A percentile compares a stretch with the other conserved stretches of the same genome.
Evolutionary conservation across 1,140 invertebrate genomes (phyloP).

Genomic region (Atta colombica): DNA sequence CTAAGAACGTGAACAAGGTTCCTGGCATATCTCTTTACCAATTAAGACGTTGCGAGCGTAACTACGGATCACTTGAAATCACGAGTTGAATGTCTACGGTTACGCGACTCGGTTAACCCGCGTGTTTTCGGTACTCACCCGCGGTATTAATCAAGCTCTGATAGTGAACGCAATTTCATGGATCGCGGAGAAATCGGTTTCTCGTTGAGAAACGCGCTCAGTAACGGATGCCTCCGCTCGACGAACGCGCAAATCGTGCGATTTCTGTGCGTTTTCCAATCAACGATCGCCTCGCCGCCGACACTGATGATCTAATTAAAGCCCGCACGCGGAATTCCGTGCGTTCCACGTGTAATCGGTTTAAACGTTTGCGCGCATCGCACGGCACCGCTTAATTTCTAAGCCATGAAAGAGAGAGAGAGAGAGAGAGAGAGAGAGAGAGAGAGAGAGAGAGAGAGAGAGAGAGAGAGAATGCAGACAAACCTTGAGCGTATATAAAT

Average conservation of each 20-base stretch:
- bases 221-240: constrained; percentile 25
- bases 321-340: constrained; percentile 63
- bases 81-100: background rate
- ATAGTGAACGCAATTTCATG: constrained; percentile 26
- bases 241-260: constrained; percentile 58
- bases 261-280: constrained; percentile 52
- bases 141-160: constrained; percentile 39
- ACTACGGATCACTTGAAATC: background rate
- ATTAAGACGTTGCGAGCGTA: background rate
- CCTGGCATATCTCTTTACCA: constrained; percentile 2
- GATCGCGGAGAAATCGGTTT: constrained; percentile 22
- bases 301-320: constrained; percentile 74
- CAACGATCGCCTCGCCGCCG: constrained; percentile 29
- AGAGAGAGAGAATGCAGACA: background rate
- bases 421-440: background rate
- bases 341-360: constrained; percentile 70
- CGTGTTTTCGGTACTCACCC: background rate
- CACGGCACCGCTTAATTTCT: constrained; percentile 64
- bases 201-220: background rate
- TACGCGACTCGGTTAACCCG: constrained; percentile 16
- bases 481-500: constrained; percentile 53
- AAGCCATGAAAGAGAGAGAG: background rate
- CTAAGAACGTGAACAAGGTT: background rate
- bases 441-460: background rate
- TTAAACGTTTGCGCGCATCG: constrained; percentile 67